Base-by-base conservation (phyloP, 2,113 vertebrate species). In the Rhea pennata region DNA sequence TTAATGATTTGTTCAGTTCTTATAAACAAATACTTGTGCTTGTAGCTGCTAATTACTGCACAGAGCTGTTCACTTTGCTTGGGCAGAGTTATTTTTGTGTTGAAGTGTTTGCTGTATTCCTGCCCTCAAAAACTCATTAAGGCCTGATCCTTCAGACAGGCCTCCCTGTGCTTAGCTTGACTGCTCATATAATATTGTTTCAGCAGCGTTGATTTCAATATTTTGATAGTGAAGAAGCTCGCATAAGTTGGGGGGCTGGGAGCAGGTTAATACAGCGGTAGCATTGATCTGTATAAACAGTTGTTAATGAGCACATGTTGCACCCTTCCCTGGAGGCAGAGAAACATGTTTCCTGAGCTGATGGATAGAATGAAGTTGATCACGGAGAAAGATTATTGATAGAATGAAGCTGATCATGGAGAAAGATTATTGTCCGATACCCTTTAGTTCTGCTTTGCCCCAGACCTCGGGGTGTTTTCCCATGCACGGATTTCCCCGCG, bases 201-300 rank as follows among this genome's bases (percentile, higher is more conserved):
- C 87, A 64, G 51, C 72, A 61, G 56, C 29, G 69, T 59, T 84
- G 79, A 75, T 95, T 95, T 93, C 84, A 75, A 12, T 89, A 75
- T 90, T 95, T 93, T 90, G 93, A 95, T 96, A 72, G 56, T 66
- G 17, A 89, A 93, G 81, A 84, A 39, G 14, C 58, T 84, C 21
- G 1, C 33, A 39, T 80, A 67, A 73, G 69, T 54, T 5, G 23
- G n/a, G 15, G 46, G 29, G 46, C 27, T 12, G 17, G 23, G 9
- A 64, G 39, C 12, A 36, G 67, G 84, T 91, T 61, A 87, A 69
- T 72, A 44, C 39, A 76, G 77, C 8, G 0, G 66, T 66, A 12
- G 48, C 9, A 69, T 84, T 95, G 85, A 88, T 96, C 83, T 95
- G 48, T 83, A 62, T 92, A 82, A 95, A 73, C 33, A 96, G 58